phyloP scores from a whole-genome alignment of 2,113 vertebrate genomes.

The Syngnathoides biaculeatus region DNA sequence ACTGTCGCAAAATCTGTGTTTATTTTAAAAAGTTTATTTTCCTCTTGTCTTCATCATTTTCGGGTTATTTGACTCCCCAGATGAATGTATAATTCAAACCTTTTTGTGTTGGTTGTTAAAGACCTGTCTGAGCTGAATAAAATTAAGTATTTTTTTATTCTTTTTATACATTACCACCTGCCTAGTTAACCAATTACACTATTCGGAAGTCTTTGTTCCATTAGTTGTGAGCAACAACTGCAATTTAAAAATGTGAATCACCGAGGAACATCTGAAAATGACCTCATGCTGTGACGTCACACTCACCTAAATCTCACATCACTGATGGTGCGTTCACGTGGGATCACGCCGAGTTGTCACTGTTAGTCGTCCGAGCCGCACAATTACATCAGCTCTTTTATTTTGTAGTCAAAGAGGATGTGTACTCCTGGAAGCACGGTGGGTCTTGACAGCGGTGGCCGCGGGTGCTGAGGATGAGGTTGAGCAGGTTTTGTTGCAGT shows the following conservation, averaged over 20 bases:
- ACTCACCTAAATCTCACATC: background rate
- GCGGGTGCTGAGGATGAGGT: slow-evolving; percentile 7
- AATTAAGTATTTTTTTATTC: too few relatives aligned
- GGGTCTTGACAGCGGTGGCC: slow-evolving; percentile 17
- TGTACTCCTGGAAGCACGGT: background rate
- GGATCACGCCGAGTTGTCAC: too few relatives aligned
- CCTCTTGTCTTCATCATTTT: too few relatives aligned
- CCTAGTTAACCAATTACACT: background rate
- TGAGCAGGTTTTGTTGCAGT: slow-evolving; percentile 6
- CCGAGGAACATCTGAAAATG: slow-evolving; percentile 11
- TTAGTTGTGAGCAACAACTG: background rate
- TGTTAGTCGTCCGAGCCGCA: background rate
- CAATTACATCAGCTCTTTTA: slow-evolving; percentile 22
- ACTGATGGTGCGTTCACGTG: background rate
- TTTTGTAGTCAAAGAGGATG: slow-evolving; percentile 25
- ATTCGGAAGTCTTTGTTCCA: background rate
- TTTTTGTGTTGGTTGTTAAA: too few relatives aligned
- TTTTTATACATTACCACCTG: too few relatives aligned
- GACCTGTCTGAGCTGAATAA: too few relatives aligned
- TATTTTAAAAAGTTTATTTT: too few relatives aligned
- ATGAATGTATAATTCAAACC: too few relatives aligned
- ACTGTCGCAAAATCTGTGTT: too few relatives aligned
- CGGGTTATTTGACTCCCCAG: too few relatives aligned
- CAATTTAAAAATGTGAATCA: slow-evolving; percentile 19
- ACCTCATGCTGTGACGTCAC: slow-evolving; percentile 40